Evolutionary conservation across 2,888 invertebrate genomes (phyloP).

Genomic region (Cosmopolites sordidus): DNA sequence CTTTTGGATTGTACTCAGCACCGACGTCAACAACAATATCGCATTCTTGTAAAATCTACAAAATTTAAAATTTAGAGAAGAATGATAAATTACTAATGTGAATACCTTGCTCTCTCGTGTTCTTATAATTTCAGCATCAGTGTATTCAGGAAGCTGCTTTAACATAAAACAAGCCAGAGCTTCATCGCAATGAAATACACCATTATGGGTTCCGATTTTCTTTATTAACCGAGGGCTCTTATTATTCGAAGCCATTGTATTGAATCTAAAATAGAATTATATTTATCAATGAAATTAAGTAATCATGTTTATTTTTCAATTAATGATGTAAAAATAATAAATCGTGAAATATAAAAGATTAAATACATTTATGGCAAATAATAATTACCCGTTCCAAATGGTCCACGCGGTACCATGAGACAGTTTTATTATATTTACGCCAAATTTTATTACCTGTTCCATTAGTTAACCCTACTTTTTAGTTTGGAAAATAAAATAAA

Average conservation of each 20-base stretch:
- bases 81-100: not conserved
- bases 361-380: too few species aligned
- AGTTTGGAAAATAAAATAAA: conserved; percentile 1
- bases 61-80: not conserved
- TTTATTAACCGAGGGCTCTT: conserved; percentile 39
- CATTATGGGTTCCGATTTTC: conserved; percentile 72
- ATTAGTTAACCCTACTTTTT: conserved; percentile 27
- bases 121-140: conserved; percentile 75
- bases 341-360: too few species aligned
- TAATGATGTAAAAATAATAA: too few species aligned
- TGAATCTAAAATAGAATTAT: conserved; percentile 36
- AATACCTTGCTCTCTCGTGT: conserved; percentile 55
- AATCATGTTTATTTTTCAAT: too few species aligned
- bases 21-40: conserved; percentile 97
- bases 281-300: too few species aligned
- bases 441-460: conserved; percentile 21
- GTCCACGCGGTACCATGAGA: conserved; percentile 13
- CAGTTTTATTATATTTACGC: conserved; percentile 18
- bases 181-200: conserved; percentile 91
- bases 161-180: conserved; percentile 92
- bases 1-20: conserved; percentile 71
- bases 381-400: conserved; percentile 31
- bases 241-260: conserved; percentile 42
- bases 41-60: conserved; percentile 56
- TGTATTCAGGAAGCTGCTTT: conserved; percentile 72